These are phyloP conservation scores for Nudaria mundana DNA, from an alignment of 2,888 invertebrate species.

Conservation along the genomic window DNA sequence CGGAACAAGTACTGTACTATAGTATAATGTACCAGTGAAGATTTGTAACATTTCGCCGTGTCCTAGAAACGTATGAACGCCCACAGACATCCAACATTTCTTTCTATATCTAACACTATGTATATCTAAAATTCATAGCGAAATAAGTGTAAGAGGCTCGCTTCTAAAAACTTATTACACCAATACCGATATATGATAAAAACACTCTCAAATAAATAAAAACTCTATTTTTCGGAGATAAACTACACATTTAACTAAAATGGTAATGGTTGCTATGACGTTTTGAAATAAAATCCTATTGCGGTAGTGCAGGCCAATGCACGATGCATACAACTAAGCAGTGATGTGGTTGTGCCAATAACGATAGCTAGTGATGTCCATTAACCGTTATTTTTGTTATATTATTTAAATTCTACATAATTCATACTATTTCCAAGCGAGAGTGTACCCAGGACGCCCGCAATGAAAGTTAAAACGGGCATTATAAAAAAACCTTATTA, in stretches of 20 bases:
- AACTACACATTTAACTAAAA: slow-evolving; percentile 17
- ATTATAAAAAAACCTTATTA: too few species aligned
- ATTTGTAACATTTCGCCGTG: slow-evolving; percentile 71
- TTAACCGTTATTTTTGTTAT: slow-evolving; percentile 22
- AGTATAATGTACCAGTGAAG: slow-evolving; percentile 52
- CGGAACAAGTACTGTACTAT: slow-evolving; percentile 47
- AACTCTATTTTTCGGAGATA: slow-evolving; percentile 10
- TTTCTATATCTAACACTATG: slow-evolving; percentile 70
- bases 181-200: slow-evolving; percentile 8
- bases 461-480: too few species aligned
- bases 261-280: slow-evolving; percentile 32
- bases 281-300: slow-evolving; percentile 37
- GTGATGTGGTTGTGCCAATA: slow-evolving; percentile 54
- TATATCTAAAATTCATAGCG: slow-evolving; percentile 79
- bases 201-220: slow-evolving; percentile 1
- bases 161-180: slow-evolving; percentile 63
- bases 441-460: too few species aligned
- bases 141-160: slow-evolving; percentile 77
- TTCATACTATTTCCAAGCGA: too few species aligned
- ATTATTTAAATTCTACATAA: too few species aligned
- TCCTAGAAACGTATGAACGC: slow-evolving; percentile 75
- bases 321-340: slow-evolving; percentile 80
- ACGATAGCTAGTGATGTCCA: slow-evolving; percentile 25
- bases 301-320: slow-evolving; percentile 78
- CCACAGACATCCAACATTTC: slow-evolving; percentile 69